Conservation (phyloP, 2,888 invertebrate genomes). For the Hirtodrosophila histrioides region DNA sequence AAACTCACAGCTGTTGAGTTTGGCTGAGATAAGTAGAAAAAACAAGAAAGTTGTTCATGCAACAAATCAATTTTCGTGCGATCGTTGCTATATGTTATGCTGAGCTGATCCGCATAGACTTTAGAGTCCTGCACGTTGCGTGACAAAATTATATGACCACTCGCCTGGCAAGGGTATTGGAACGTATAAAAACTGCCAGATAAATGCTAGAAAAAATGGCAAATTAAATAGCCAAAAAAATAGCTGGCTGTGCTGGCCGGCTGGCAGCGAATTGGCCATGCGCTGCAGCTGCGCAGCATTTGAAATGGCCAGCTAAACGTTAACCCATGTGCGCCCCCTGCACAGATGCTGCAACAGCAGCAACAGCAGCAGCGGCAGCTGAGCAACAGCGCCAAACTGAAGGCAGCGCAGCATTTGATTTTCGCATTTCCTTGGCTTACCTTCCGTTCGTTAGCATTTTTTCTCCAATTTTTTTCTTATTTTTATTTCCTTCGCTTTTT, state of each 20-base stretch:
- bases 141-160: no score
- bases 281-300: conserved; percentile 70
- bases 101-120: no score
- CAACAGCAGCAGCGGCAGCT: conserved; percentile 9
- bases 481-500: conserved; percentile 9
- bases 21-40: no score
- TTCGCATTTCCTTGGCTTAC: conserved; percentile 74
- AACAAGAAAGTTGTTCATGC: no score
- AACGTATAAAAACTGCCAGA: conserved; percentile 52
- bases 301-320: conserved; percentile 41
- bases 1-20: no score
- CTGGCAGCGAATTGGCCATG: conserved; percentile 50
- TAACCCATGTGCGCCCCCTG: conserved; percentile 52
- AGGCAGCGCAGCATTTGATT: conserved; percentile 72
- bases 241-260: conserved; percentile 25
- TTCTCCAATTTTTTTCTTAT: conserved; percentile 10
- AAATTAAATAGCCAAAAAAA: conserved; percentile 80
- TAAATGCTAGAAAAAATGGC: conserved; percentile 74
- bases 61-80: no score
- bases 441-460: conserved; percentile 69
- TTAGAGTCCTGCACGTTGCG: no score
- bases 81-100: no score
- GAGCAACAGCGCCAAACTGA: conserved; percentile 36
- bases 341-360: neutral
- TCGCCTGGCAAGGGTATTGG: no score